phyloP scores from a whole-genome alignment of 23 tunicate genomes.

The Halocynthia roretzi region DNA sequence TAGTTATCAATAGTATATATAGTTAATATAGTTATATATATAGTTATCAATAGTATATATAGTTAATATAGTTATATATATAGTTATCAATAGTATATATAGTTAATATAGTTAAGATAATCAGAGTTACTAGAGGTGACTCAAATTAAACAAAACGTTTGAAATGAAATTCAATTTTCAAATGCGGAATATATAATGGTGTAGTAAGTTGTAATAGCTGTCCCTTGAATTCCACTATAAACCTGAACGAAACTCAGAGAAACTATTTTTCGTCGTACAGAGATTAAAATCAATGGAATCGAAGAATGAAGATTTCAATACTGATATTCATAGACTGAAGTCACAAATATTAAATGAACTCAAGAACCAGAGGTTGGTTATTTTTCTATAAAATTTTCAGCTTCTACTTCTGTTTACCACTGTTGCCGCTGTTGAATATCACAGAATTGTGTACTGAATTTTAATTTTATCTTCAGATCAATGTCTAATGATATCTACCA shows the following conservation, averaged over 20 bases:
- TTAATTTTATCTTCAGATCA: conserved; percentile 1
- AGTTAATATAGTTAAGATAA: too few species aligned
- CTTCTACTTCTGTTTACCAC: neutral
- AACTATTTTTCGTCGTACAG: conserved; percentile 9
- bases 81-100: too few species aligned
- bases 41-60: too few species aligned
- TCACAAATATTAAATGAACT: conserved; percentile 39
- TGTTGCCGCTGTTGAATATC: neutral
- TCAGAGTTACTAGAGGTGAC: too few species aligned
- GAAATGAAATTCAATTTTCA: neutral
- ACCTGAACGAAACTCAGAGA: too few species aligned
- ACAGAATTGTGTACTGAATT: neutral
- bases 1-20: too few species aligned
- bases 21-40: too few species aligned
- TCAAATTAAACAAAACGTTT: neutral
- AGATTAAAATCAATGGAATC: conserved; percentile 43
- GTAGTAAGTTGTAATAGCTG: too few species aligned
- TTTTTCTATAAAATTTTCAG: neutral
- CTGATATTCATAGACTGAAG: conserved; percentile 43
- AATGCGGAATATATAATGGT: too few species aligned
- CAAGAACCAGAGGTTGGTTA: conserved; percentile 10
- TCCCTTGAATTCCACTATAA: too few species aligned
- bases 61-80: too few species aligned
- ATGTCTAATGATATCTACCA: conserved; percentile 16
- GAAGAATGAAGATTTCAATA: conserved; percentile 43